Conservation (phyloP, 2,797 vertebrate species). For the Austrolebias charrua region DNA sequence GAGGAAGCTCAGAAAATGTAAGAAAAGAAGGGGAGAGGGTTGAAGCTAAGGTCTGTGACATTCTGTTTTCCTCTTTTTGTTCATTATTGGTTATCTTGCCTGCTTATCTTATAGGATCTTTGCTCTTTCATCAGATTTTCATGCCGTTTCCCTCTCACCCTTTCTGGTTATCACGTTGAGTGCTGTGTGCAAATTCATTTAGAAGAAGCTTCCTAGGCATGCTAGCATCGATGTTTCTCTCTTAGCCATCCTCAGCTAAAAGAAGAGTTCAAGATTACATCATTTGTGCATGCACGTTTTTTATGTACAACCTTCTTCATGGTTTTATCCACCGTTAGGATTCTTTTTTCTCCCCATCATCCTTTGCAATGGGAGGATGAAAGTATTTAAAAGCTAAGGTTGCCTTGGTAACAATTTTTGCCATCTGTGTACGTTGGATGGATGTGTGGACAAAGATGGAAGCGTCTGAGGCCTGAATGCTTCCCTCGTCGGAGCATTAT, state of each 20-base stretch:
- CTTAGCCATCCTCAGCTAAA: constrained; percentile 40
- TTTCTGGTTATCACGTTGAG: constrained; percentile 21
- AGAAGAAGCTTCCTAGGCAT: constrained; percentile 39
- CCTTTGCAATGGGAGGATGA: constrained; percentile 41
- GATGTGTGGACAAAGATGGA: constrained; percentile 47
- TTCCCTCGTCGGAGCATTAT: constrained; percentile 61
- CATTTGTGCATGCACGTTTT: constrained; percentile 6
- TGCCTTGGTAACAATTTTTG: constrained; percentile 74
- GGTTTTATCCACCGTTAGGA: constrained; percentile 21
- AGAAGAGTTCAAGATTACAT: constrained; percentile 47
- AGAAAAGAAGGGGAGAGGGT: constrained; percentile 6
- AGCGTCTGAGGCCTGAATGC: constrained; percentile 43
- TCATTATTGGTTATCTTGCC: constrained; percentile 1
- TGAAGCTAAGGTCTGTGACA: constrained; percentile 15
- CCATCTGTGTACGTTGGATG: constrained; percentile 64
- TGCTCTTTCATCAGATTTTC: too few species aligned
- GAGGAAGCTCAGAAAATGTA: constrained; percentile 29
- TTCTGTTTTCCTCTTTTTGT: constrained; percentile 8
- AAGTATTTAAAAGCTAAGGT: constrained; percentile 60
- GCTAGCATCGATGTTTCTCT: constrained; percentile 46
- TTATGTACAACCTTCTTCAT: constrained; percentile 9
- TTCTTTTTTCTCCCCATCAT: constrained; percentile 48
- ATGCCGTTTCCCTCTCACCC: constrained; percentile 4
- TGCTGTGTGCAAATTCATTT: constrained; percentile 32
- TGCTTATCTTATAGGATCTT: constrained; percentile 1